A percentile compares a stretch with the other conserved stretches of the same genome.
Conservation (phyloP, 2,888 invertebrate species). For the Luperina testacea region DNA sequence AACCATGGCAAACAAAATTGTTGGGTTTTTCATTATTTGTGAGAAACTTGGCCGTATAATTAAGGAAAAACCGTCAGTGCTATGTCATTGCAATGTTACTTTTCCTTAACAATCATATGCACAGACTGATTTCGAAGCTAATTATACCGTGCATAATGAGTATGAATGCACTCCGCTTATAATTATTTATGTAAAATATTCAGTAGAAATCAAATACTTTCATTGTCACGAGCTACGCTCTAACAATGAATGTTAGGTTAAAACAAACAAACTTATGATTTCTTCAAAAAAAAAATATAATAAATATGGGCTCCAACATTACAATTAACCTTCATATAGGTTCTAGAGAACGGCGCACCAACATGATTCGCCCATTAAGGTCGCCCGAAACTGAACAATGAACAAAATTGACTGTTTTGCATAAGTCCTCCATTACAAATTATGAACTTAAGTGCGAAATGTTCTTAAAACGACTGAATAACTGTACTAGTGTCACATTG, state of each 20-base stretch:
- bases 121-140: conserved; percentile 23
- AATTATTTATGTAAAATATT: conserved; percentile 16
- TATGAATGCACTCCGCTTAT: conserved; percentile 21
- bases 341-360: conserved; percentile 22
- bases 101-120: conserved; percentile 36
- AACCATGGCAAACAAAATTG: not conserved
- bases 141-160: conserved; percentile 22
- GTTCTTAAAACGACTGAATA: conserved; percentile 15
- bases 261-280: not conserved
- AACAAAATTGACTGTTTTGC: conserved; percentile 52
- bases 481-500: not conserved
- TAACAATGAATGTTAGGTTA: not conserved
- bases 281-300: not conserved
- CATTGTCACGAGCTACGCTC: conserved; percentile 4
- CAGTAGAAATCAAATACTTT: conserved; percentile 30
- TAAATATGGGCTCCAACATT: conserved; percentile 28
- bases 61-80: conserved; percentile 30
- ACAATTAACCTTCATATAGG: conserved; percentile 38
- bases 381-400: conserved; percentile 45
- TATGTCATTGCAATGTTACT: conserved; percentile 36
- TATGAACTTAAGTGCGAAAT: conserved; percentile 21
- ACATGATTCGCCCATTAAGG: conserved; percentile 40
- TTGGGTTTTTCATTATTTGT: conserved; percentile 2
- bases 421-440: conserved; percentile 53
- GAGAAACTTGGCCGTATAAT: conserved; percentile 1